A percentile compares a stretch with the other conserved stretches of the same genome.
Conservation (phyloP, 1,140 invertebrate genomes). For the Pseudobourletiella spinata region DNA sequence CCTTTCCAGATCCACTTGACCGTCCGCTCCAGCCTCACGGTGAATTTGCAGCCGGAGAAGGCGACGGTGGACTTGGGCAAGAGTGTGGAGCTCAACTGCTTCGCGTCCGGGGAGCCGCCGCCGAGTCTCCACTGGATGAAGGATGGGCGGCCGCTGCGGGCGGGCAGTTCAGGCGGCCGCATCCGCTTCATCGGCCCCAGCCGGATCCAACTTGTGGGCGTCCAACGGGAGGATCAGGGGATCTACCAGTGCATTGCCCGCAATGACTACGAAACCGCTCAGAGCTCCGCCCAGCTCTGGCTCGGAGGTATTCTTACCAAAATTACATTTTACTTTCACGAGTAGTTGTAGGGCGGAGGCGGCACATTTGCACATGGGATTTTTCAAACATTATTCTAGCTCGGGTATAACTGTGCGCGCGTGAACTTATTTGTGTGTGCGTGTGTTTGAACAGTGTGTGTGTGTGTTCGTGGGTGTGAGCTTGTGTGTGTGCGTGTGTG, state of each 20-base stretch:
- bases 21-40: conserved; percentile 45
- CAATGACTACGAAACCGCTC: conserved; percentile 42
- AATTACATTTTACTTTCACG: too few relatives aligned
- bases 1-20: conserved; percentile 47
- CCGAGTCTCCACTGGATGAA: conserved; percentile 35
- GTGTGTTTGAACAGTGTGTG: neutral
- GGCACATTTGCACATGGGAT: too few relatives aligned
- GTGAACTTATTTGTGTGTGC: conserved; percentile 56
- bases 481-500: too few relatives aligned
- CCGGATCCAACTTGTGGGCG: conserved; percentile 42
- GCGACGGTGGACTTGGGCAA: conserved; percentile 44
- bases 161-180: conserved; percentile 35
- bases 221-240: conserved; percentile 43
- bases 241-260: conserved; percentile 49
- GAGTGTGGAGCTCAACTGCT: conserved; percentile 43
- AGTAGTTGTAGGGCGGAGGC: too few relatives aligned
- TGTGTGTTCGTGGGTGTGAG: too few relatives aligned
- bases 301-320: conserved; percentile 46
- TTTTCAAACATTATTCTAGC: too few relatives aligned
- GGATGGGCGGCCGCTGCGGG: conserved; percentile 38
- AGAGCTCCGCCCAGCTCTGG: conserved; percentile 43
- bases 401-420: too few relatives aligned
- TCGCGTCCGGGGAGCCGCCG: conserved; percentile 41
- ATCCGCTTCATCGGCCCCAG: conserved; percentile 43
- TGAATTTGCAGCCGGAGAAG: conserved; percentile 41